Evolutionary conservation across 2,888 invertebrate genomes (phyloP).

Genomic region (Amorpha juglandis): DNA sequence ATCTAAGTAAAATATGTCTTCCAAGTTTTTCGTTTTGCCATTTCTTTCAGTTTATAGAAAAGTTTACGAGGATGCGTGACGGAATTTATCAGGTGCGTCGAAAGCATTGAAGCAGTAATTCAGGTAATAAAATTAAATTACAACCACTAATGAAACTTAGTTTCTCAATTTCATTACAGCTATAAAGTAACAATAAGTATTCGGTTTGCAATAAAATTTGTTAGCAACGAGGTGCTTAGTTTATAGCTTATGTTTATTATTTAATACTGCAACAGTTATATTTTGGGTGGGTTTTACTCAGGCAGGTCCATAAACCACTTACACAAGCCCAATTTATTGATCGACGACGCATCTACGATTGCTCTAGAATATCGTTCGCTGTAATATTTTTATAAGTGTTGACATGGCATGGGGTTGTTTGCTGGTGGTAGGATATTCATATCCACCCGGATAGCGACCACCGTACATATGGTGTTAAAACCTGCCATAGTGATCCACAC

Average conservation of each 20-base stretch:
- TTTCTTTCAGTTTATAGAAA: neutral
- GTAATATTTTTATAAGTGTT: too few species aligned
- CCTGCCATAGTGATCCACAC: too few species aligned
- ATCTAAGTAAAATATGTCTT: too few species aligned
- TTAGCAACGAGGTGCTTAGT: neutral
- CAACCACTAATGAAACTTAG: conserved; percentile 10
- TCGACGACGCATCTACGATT: too few species aligned
- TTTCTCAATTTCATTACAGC: conserved; percentile 9
- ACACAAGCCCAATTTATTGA: too few species aligned
- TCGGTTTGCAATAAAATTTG: conserved; percentile 1
- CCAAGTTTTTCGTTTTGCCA: too few species aligned
- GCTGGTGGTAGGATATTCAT: too few species aligned
- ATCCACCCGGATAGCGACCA: too few species aligned
- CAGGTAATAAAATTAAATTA: conserved; percentile 21
- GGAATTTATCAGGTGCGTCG: neutral
- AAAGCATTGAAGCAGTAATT: neutral
- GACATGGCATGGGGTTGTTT: too few species aligned
- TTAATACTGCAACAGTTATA: neutral
- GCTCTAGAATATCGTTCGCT: too few species aligned
- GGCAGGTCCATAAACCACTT: neutral
- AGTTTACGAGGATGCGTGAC: too few species aligned
- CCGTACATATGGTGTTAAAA: too few species aligned
- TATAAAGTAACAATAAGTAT: conserved; percentile 11
- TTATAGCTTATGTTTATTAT: neutral
- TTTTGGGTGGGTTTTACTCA: neutral